Conservation (phyloP, 2,113 vertebrate genomes). For the Epinephelus moara region DNA sequence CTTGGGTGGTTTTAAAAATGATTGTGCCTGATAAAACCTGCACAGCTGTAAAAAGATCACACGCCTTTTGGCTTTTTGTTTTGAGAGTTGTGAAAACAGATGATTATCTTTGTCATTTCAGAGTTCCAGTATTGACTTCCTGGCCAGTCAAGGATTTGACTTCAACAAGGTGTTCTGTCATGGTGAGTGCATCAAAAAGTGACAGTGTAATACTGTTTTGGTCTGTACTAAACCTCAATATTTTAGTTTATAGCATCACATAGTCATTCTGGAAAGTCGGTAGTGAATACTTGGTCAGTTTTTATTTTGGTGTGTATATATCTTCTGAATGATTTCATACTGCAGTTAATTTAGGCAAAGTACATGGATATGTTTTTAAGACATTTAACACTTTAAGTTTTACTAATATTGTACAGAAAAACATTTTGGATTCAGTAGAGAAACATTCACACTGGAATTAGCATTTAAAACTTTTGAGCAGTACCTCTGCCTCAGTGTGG, state of each 20-base stretch:
- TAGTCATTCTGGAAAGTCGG: not conserved
- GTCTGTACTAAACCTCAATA: no score
- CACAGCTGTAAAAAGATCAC: not conserved
- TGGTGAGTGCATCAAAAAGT: constrained; percentile 83
- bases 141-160: constrained; percentile 99
- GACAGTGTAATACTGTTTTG: not conserved
- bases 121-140: constrained; percentile 99
- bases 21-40: not conserved
- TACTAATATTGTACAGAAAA: not conserved
- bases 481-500: not conserved
- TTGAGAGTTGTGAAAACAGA: not conserved
- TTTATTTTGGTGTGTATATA: not conserved
- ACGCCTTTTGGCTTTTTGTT: constrained; percentile 16
- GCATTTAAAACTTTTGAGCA: not conserved
- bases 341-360: not conserved
- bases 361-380: not conserved
- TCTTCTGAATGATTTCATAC: not conserved
- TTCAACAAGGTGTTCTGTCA: constrained; percentile 99
- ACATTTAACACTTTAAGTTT: not conserved
- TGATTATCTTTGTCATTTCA: constrained; percentile 78
- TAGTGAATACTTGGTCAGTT: not conserved
- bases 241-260: not conserved
- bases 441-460: not conserved
- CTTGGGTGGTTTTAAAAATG: not conserved
- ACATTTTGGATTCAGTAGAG: not conserved